phyloP scores from a whole-genome alignment of 2,888 invertebrate genomes.

The Platycnemis pennipes region DNA sequence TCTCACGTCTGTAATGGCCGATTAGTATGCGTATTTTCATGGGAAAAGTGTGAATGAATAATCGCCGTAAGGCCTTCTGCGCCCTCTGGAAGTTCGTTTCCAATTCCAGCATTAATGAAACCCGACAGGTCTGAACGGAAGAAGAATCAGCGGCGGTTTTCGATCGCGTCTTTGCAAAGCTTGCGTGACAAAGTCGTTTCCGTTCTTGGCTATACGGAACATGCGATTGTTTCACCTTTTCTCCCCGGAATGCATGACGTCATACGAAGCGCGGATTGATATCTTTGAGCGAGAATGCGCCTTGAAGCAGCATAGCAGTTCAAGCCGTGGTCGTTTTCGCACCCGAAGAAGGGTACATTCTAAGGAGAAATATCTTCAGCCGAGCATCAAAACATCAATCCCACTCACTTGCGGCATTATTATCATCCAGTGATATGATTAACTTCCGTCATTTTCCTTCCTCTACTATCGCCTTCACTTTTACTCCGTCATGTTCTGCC shows the following conservation, averaged over 20 bases:
- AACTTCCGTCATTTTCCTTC: slow-evolving; percentile 64
- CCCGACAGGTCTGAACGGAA: slow-evolving; percentile 13
- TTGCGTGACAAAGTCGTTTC: background rate
- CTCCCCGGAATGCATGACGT: slow-evolving; percentile 52
- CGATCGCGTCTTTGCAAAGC: too few species aligned
- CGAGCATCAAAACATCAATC: slow-evolving; percentile 59
- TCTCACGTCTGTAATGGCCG: too few species aligned
- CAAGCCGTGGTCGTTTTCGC: slow-evolving; percentile 55
- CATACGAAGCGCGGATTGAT: slow-evolving; percentile 56
- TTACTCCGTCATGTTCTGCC: slow-evolving; percentile 66
- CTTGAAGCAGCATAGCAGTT: slow-evolving; percentile 43
- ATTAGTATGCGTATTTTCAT: too few species aligned
- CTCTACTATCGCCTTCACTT: slow-evolving; percentile 66
- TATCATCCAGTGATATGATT: slow-evolving; percentile 64
- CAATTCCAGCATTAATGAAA: background rate
- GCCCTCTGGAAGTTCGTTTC: too few species aligned
- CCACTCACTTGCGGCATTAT: slow-evolving; percentile 58
- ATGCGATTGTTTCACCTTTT: slow-evolving; percentile 47
- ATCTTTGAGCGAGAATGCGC: slow-evolving; percentile 17
- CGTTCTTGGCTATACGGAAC: slow-evolving; percentile 17
- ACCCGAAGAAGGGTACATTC: slow-evolving; percentile 28
- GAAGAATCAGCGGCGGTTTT: too few species aligned
- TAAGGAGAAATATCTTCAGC: slow-evolving; percentile 46
- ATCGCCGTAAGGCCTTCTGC: too few species aligned
- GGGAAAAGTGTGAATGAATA: too few species aligned